Evolutionary conservation across 2,888 invertebrate genomes (phyloP).

Genomic region (Patella caerulea): DNA sequence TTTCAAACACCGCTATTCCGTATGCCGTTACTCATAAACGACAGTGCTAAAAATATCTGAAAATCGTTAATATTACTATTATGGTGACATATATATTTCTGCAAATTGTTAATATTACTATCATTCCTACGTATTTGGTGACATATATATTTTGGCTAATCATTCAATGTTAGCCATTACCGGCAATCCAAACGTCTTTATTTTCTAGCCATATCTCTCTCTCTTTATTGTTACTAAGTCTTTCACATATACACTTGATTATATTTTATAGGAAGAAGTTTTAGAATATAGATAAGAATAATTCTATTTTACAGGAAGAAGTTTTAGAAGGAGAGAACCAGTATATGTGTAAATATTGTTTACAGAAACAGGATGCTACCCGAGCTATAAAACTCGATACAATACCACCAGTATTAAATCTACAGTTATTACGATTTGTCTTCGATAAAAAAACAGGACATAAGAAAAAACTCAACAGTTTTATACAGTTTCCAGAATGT

Average conservation of each 20-base stretch:
- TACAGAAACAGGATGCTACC: slow-evolving; percentile 76
- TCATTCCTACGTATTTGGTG: too few species aligned
- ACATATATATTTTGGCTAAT: too few species aligned
- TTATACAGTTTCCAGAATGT: slow-evolving; percentile 77
- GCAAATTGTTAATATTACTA: too few species aligned
- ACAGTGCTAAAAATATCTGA: too few species aligned
- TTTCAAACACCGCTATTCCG: too few species aligned
- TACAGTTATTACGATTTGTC: slow-evolving; percentile 78
- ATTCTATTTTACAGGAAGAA: slow-evolving; percentile 72
- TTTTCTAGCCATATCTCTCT: not conserved
- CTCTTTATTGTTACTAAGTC: slow-evolving; percentile 9
- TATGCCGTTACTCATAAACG: too few species aligned
- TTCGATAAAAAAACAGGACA: slow-evolving; percentile 76
- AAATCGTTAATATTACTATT: too few species aligned
- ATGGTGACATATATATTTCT: too few species aligned
- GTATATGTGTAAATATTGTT: slow-evolving; percentile 76
- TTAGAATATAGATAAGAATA: slow-evolving; percentile 15
- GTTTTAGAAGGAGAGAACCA: slow-evolving; percentile 76
- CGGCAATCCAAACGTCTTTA: too few species aligned
- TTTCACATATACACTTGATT: too few species aligned
- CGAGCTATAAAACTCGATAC: slow-evolving; percentile 75
- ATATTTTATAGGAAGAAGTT: not conserved
- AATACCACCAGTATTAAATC: slow-evolving; percentile 77
- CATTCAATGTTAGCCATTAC: too few species aligned
- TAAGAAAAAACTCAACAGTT: slow-evolving; percentile 77